Evolutionary conservation across 2,113 vertebrate species (phyloP).

Genomic region (Anguilla rostrata): DNA sequence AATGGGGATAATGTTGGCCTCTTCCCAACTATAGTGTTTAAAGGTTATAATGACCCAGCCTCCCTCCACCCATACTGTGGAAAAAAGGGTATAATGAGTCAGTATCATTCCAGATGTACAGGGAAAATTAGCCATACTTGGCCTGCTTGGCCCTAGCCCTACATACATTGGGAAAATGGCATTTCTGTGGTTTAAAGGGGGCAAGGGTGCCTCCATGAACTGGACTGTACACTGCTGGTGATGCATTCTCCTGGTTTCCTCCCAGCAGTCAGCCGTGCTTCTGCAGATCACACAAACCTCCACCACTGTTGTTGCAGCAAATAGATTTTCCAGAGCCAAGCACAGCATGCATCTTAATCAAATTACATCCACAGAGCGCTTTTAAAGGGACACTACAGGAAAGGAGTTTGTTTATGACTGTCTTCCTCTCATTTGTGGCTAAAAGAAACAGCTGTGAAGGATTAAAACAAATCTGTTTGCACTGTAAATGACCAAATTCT

Average conservation of each 20-base stretch:
- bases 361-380: constrained; percentile 4
- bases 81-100: not conserved
- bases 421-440: not conserved
- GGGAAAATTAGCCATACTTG: not conserved
- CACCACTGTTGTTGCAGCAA: not conserved
- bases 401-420: not conserved
- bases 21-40: not conserved
- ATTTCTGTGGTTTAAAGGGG: not conserved
- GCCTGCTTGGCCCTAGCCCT: not conserved
- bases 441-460: not conserved
- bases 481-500: not conserved
- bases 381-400: not conserved
- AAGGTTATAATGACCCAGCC: not conserved
- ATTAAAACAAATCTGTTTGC: constrained; percentile 7
- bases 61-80: not conserved
- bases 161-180: not conserved
- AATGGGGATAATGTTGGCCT: not conserved
- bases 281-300: constrained; percentile 4
- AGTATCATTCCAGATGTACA: not conserved
- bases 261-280: not conserved
- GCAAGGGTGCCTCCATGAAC: not conserved
- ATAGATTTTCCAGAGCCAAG: constrained; percentile 5
- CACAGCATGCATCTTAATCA: not conserved
- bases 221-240: not conserved
- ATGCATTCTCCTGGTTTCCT: not conserved